Conservation (phyloP, 1,140 invertebrate species). For the Phenacoccus solenopsis region DNA sequence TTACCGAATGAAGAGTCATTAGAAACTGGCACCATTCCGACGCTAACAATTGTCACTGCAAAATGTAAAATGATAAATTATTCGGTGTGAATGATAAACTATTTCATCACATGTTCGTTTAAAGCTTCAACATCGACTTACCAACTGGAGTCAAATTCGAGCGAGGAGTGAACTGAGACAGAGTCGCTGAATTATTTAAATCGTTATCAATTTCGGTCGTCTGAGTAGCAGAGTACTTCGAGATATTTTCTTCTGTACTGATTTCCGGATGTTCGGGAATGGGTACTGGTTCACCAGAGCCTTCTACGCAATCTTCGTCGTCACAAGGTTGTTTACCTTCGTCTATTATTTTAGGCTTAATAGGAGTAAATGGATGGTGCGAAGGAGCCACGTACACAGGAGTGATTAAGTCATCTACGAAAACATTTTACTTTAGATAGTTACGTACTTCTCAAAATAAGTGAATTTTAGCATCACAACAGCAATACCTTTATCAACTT, state of each 20-base stretch:
- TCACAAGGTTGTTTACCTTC: constrained; percentile 47
- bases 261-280: background rate
- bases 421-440: background rate
- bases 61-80: background rate
- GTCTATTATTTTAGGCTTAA: background rate
- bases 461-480: too few relatives aligned
- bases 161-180: background rate
- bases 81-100: too few relatives aligned
- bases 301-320: constrained; percentile 59
- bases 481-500: background rate
- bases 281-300: constrained; percentile 44
- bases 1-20: background rate
- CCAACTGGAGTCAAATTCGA: background rate
- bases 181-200: constrained; percentile 24
- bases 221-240: background rate
- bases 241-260: background rate
- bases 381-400: constrained; percentile 80
- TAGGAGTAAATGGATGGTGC: constrained; percentile 22
- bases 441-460: too few relatives aligned
- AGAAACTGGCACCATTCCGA: background rate
- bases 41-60: background rate
- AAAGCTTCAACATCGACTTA: background rate
- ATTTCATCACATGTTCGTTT: too few relatives aligned
- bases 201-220: background rate
- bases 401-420: constrained; percentile 69